These are phyloP conservation scores for Chelon labrosus DNA, from an alignment of 2,797 vertebrate genomes.

Conservation along the genomic window DNA sequence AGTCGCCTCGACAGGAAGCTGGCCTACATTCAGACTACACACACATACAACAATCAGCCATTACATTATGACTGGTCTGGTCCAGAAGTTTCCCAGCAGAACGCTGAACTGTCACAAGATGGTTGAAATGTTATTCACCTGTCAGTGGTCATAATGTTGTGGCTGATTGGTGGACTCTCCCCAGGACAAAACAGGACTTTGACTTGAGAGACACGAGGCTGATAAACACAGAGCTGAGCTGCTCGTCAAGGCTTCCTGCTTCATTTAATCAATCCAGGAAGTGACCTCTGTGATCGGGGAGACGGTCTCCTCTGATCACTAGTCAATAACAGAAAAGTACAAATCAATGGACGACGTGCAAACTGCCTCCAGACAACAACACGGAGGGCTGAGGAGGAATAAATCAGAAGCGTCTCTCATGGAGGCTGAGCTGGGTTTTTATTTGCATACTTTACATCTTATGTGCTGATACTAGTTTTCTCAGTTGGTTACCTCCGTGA, in stretches of 20 bases:
- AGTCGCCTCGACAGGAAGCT: conserved; percentile 44
- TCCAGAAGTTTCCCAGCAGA: no score
- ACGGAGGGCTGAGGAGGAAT: not conserved
- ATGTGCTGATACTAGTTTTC: not conserved
- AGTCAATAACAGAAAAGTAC: conserved; percentile 33
- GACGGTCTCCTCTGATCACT: conserved; percentile 34
- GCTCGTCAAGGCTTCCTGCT: conserved; percentile 1
- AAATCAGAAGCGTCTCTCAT: not conserved
- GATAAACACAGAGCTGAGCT: no score
- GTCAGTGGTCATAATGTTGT: no score
- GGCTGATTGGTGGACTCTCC: no score
- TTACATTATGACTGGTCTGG: no score
- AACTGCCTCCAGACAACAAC: conserved; percentile 20
- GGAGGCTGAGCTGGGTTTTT: not conserved
- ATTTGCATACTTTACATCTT: conserved; percentile 1
- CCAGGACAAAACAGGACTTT: no score
- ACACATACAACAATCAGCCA: no score
- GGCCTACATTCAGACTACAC: conserved; percentile 26
- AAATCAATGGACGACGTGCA: conserved; percentile 24
- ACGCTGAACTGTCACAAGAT: no score
- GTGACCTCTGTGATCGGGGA: conserved; percentile 3
- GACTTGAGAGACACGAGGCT: no score
- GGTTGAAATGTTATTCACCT: no score
- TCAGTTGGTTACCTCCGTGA: no score
- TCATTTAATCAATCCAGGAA: conserved; percentile 37